Percentiles rank a stretch among this genome's conserved stretches.
These are phyloP conservation scores for Fukomys damarensis DNA, from an alignment of 2,113 vertebrate genomes.

Conservation along the genomic window DNA sequence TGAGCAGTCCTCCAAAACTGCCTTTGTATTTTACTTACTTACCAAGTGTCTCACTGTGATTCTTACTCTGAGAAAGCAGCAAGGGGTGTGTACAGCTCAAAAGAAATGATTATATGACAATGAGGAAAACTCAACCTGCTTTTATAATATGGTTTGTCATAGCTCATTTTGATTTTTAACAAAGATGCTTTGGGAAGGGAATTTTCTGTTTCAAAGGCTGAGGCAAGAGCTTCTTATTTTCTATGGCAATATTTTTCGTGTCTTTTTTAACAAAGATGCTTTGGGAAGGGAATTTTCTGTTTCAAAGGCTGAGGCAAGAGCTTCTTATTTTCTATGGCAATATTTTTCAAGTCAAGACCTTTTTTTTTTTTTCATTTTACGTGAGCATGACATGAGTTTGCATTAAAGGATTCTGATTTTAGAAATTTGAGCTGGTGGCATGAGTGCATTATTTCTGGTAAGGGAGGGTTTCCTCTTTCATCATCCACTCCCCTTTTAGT, in stretches of 20 bases:
- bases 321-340: neutral
- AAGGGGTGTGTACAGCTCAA: neutral
- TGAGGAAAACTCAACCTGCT: neutral
- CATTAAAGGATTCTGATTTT: conserved; percentile 11
- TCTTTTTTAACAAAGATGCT: conserved; percentile 45
- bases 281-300: neutral
- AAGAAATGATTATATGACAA: neutral
- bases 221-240: neutral
- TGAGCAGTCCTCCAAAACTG: neutral
- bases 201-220: neutral
- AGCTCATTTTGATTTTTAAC: conserved; percentile 6
- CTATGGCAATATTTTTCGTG: no score
- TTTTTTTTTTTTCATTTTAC: neutral
- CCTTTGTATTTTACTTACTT: neutral
- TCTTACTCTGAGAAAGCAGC: neutral
- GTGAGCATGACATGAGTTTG: neutral
- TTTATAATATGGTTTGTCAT: neutral
- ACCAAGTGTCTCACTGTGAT: conserved; percentile 38
- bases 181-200: conserved; percentile 11
- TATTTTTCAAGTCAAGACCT: neutral
- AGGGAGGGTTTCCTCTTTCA: neutral
- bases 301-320: neutral
- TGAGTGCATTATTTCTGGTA: neutral
- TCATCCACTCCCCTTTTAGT: neutral
- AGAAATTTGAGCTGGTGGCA: neutral